A percentile compares a stretch with the other conserved stretches of the same genome.
Evolutionary conservation across 2,113 vertebrate genomes (phyloP).

Genomic region (Charina bottae): DNA sequence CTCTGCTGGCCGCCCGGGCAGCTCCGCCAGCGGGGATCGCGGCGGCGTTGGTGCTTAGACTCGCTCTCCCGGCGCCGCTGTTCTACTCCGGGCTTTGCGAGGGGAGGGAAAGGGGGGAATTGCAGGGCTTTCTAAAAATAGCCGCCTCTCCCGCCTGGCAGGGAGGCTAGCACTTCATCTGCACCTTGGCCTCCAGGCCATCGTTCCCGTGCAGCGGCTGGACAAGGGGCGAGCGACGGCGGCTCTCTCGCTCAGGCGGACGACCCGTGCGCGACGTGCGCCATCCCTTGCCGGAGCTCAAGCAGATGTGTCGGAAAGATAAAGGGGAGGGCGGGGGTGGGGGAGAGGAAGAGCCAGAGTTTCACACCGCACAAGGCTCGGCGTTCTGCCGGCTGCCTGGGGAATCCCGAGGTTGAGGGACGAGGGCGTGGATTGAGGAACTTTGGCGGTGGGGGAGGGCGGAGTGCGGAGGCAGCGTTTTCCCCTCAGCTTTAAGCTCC

Average conservation of each 20-base stretch:
- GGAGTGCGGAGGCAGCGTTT: neutral
- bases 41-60: neutral
- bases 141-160: slow-evolving; percentile 38
- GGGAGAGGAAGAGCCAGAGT: neutral
- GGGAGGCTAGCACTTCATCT: slow-evolving; percentile 29
- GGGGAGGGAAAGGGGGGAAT: neutral
- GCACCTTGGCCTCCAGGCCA: slow-evolving; percentile 41
- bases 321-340: neutral
- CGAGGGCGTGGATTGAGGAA: too few species aligned
- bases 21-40: neutral
- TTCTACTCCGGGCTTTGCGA: neutral
- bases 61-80: slow-evolving; percentile 1
- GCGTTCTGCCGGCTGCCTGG: neutral
- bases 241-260: slow-evolving; percentile 2
- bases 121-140: slow-evolving; percentile 43
- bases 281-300: neutral
- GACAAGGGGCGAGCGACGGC: slow-evolving; percentile 22
- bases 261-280: neutral
- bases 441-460: neutral
- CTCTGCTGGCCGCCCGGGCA: neutral
- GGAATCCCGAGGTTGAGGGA: neutral
- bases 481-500: neutral
- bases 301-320: neutral
- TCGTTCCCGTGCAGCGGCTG: slow-evolving; percentile 43
- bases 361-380: neutral